Evolutionary conservation across 2,888 invertebrate species (phyloP).

Genomic region (Corythucha ciliata): DNA sequence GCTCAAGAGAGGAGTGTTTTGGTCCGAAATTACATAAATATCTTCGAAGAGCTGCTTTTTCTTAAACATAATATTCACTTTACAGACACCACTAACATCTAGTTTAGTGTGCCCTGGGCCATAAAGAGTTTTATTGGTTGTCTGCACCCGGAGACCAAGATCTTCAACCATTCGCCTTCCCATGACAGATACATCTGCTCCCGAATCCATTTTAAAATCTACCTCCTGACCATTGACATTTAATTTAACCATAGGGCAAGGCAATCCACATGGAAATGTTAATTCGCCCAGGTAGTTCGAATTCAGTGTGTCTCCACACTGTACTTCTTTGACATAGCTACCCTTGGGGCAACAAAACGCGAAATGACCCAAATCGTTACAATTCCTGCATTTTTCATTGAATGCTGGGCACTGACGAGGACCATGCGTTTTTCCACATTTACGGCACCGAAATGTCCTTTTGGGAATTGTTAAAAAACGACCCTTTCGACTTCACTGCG

Average conservation of each 20-base stretch:
- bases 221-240: not conserved
- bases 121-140: not conserved
- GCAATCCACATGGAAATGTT: too few relatives aligned
- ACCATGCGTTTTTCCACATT: too few relatives aligned
- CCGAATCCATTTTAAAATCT: conserved; percentile 1
- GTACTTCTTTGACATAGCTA: too few relatives aligned
- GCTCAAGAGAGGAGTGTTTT: conserved; percentile 5
- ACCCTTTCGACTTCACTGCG: too few relatives aligned
- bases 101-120: conserved; percentile 7
- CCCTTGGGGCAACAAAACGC: too few relatives aligned
- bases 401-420: too few relatives aligned
- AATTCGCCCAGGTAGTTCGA: too few relatives aligned
- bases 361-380: too few relatives aligned
- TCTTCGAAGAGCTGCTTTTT: not conserved
- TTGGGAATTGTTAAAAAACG: too few relatives aligned
- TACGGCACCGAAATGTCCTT: too few relatives aligned
- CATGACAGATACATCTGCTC: not conserved
- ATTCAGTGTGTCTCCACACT: too few relatives aligned
- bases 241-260: not conserved
- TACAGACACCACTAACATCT: not conserved
- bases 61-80: not conserved
- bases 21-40: not conserved
- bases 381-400: too few relatives aligned
- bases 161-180: not conserved
- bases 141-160: not conserved